These are phyloP conservation scores for Aethes cnicana DNA, from an alignment of 2,888 invertebrate genomes.

Conservation along the genomic window DNA sequence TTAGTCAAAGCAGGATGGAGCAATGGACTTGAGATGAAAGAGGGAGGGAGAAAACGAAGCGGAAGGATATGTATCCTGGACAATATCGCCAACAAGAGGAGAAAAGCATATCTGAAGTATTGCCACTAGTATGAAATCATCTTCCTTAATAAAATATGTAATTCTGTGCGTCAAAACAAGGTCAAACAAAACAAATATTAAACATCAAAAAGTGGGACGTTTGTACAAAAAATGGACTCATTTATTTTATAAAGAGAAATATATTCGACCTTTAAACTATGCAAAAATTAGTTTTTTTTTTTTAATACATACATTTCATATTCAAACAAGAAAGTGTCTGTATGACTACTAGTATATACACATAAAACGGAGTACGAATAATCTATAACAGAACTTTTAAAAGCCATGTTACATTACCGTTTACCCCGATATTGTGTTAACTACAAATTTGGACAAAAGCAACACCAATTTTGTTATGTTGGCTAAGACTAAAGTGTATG, in stretches of 20 bases:
- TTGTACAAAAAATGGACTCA: too few relatives aligned
- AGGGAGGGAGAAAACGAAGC: slow-evolving; percentile 55
- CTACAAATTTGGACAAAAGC: not conserved
- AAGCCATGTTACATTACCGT: not conserved
- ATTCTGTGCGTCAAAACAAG: too few relatives aligned
- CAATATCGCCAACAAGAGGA: slow-evolving; percentile 19
- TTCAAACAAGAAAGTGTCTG: too few relatives aligned
- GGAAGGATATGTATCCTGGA: slow-evolving; percentile 57
- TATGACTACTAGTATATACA: too few relatives aligned
- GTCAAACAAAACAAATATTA: too few relatives aligned
- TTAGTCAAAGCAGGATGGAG: slow-evolving; percentile 24
- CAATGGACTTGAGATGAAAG: slow-evolving; percentile 41
- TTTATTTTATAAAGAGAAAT: too few relatives aligned
- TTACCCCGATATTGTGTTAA: slow-evolving; percentile 4
- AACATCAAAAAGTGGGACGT: too few relatives aligned
- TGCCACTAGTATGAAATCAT: slow-evolving; percentile 28
- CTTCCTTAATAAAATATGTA: slow-evolving; percentile 41
- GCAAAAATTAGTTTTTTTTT: too few relatives aligned
- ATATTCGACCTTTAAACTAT: too few relatives aligned
- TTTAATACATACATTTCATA: too few relatives aligned
- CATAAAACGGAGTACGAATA: too few relatives aligned
- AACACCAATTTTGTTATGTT: slow-evolving; percentile 8
- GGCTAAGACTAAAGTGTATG: not conserved
- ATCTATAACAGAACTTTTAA: too few relatives aligned
- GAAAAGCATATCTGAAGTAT: slow-evolving; percentile 14